phyloP scores from a whole-genome alignment of 2,797 vertebrate species.

The Ataeniobius toweri region DNA sequence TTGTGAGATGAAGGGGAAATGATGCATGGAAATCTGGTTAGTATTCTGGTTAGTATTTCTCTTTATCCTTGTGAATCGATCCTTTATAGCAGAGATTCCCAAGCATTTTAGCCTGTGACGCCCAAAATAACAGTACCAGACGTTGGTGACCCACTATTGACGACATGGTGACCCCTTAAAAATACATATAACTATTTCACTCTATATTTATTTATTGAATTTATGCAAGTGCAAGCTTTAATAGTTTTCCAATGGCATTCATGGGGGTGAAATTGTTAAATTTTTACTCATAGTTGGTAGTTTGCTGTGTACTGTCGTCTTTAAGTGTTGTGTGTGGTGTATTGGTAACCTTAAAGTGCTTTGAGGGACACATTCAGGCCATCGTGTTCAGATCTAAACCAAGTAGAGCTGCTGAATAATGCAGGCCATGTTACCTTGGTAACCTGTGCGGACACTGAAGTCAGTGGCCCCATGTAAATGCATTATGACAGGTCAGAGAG shows the following conservation, averaged over 20 bases:
- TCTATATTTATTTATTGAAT: too few relatives aligned
- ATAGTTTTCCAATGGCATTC: neutral
- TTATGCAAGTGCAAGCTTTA: neutral
- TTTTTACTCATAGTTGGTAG: neutral
- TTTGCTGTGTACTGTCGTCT: slow-evolving; percentile 11
- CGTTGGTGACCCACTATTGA: too few relatives aligned
- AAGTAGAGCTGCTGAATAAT: slow-evolving; percentile 72
- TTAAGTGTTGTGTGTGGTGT: slow-evolving; percentile 17
- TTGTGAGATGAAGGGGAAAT: neutral
- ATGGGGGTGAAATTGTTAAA: neutral
- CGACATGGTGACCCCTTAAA: too few relatives aligned
- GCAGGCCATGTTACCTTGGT: slow-evolving; percentile 73
- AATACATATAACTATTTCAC: too few relatives aligned
- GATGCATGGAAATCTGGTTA: neutral
- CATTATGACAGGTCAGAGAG: slow-evolving; percentile 63
- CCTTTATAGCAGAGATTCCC: neutral
- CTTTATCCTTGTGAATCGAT: neutral
- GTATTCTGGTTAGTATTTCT: neutral
- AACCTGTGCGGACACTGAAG: slow-evolving; percentile 67
- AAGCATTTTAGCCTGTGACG: too few relatives aligned
- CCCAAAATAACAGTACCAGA: too few relatives aligned
- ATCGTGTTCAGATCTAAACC: slow-evolving; percentile 61
- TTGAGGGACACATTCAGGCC: slow-evolving; percentile 55
- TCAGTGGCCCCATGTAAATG: slow-evolving; percentile 67
- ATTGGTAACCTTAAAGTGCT: slow-evolving; percentile 53